Base-by-base conservation (phyloP, 2,113 vertebrate species). In the Eulacestoma nigropectus region DNA sequence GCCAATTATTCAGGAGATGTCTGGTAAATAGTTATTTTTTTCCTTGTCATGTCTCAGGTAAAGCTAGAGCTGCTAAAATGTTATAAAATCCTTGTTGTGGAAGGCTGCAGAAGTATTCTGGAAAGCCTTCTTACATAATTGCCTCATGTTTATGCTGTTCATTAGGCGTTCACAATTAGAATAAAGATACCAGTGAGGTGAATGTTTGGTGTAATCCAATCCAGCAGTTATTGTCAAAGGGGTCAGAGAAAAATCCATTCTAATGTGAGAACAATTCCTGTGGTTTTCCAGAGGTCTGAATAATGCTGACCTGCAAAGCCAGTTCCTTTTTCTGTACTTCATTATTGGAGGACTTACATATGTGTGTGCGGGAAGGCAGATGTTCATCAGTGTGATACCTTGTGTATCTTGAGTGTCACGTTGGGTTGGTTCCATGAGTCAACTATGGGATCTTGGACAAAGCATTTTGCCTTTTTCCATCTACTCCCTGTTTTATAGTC, bases 391-490 rank as follows among this genome's bases (percentile, higher is more conserved):
- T 13, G 30, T 4, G 20, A 41, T 25, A 5, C 23, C 9, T 42
- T 4, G 0, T 37, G 32, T 44, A n/a, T 46, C 33, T 59, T 8
- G 37, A 35, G 33, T 11, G 18, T 32, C 2, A 0, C 4, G 6
- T 52, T 1, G 4, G 41, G n/a, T 50, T 7, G 0, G 35, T 84
- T 74, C 47, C 70, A 14, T 1, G 0, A n/a, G 30, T 20, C 2
- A 35, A 4, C 26, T 15, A 1, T 22, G 27, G 41, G 15, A 41
- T 16, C 27, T 39, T 33, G 11, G 55, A n/a, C 22, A 42, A 37
- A 49, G 33, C 15, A 10, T 73, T 89, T 70, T 52, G 41, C 33
- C 27, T 79, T 69, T n/a, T 77, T 29, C 18, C 30, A 6, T 35
- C 39, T 27, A 4, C 23, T 87, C 30, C 23, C 27, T 42, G 27